A percentile compares a stretch with the other conserved stretches of the same genome.
Evolutionary conservation across 2,797 vertebrate genomes (phyloP).

Genomic region (Sebastes baramenuke): DNA sequence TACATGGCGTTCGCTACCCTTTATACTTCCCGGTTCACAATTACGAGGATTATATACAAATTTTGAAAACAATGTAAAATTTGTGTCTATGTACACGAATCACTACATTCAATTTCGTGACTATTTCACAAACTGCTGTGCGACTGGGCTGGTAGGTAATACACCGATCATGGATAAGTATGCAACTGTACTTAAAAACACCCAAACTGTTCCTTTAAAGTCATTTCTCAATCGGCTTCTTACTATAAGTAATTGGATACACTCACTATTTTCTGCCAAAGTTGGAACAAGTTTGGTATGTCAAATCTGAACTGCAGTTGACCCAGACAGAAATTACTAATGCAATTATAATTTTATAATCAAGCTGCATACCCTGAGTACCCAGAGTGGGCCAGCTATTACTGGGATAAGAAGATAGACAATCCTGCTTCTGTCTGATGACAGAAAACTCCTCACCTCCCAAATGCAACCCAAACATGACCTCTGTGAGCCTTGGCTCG

Average conservation of each 20-base stretch:
- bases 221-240: not conserved
- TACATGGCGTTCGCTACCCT: too few relatives aligned
- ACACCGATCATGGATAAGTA: too few relatives aligned
- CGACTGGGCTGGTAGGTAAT: too few relatives aligned
- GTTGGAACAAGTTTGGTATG: not conserved
- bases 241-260: too few relatives aligned
- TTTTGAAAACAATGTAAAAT: too few relatives aligned
- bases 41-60: too few relatives aligned
- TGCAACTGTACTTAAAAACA: too few relatives aligned
- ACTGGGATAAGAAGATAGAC: not conserved
- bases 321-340: not conserved
- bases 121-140: too few relatives aligned
- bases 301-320: not conserved
- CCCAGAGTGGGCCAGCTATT: not conserved
- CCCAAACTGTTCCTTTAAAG: not conserved
- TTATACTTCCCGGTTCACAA: too few relatives aligned
- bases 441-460: not conserved
- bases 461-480: not conserved
- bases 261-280: not conserved
- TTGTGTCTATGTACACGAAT: too few relatives aligned
- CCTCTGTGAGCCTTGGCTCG: not conserved
- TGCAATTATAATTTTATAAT: not conserved
- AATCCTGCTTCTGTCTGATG: not conserved
- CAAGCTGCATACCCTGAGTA: not conserved
- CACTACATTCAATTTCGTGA: too few relatives aligned